A percentile compares a stretch with the other conserved stretches of the same genome.
phyloP scores from a whole-genome alignment of 2,888 invertebrate species.

The Lysandra bellargus region DNA sequence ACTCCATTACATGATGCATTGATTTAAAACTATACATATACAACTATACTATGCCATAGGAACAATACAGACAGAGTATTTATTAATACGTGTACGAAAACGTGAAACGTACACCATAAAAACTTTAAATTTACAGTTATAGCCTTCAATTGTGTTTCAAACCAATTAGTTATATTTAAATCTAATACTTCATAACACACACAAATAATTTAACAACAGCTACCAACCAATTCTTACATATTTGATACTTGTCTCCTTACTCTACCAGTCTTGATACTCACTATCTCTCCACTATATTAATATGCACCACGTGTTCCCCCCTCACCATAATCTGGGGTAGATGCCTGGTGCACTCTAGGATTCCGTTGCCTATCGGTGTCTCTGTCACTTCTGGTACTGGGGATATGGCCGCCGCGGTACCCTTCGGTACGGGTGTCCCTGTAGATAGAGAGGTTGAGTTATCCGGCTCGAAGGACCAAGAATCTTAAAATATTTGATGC shows the following conservation, averaged over 20 bases:
- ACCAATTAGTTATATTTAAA: not conserved
- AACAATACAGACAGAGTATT: too few species aligned
- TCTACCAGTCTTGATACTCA: not conserved
- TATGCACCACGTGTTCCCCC: slow-evolving; percentile 87
- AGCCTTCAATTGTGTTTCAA: not conserved
- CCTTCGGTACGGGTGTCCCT: slow-evolving; percentile 65
- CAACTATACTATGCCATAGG: too few species aligned
- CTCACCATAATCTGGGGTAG: slow-evolving; percentile 86
- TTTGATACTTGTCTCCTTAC: not conserved
- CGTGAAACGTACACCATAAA: not conserved
- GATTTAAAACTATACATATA: too few species aligned
- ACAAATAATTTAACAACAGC: not conserved
- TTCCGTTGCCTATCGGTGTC: slow-evolving; percentile 80
- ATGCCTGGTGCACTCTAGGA: slow-evolving; percentile 84
- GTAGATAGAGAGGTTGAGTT: slow-evolving; percentile 24
- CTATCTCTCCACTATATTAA: slow-evolving; percentile 59
- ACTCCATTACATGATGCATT: too few species aligned
- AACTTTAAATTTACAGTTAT: not conserved
- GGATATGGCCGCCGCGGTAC: slow-evolving; percentile 69
- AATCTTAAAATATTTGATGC: not conserved
- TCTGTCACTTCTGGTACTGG: slow-evolving; percentile 78
- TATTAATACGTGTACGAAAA: too few species aligned
- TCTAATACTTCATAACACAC: not conserved
- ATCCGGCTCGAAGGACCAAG: not conserved
- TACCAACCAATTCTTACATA: not conserved